Evolutionary conservation across 2,888 invertebrate genomes (phyloP).

Genomic region (Orgyia antiqua): DNA sequence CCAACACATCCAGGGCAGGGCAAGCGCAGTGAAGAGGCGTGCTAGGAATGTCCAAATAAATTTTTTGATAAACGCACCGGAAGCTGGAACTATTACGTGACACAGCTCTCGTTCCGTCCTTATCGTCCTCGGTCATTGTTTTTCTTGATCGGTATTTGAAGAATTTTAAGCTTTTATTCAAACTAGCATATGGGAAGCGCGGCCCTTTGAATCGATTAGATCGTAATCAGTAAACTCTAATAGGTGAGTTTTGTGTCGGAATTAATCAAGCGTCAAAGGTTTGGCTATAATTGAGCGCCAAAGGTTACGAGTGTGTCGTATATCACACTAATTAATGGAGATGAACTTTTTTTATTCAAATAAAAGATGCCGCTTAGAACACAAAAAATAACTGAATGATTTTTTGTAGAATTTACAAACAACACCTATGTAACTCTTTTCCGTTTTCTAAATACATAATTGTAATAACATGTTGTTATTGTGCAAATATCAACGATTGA

Average conservation of each 20-base stretch:
- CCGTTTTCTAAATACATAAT: slow-evolving; percentile 20
- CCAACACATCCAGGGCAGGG: slow-evolving; percentile 58
- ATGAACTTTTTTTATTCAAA: slow-evolving; percentile 63
- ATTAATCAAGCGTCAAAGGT: slow-evolving; percentile 75
- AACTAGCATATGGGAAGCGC: slow-evolving; percentile 65
- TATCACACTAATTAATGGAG: slow-evolving; percentile 75
- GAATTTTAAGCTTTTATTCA: slow-evolving; percentile 59
- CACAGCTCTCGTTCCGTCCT: slow-evolving; percentile 60
- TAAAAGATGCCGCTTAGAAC: slow-evolving; percentile 58
- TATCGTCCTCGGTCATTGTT: slow-evolving; percentile 65
- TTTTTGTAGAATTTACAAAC: too few species aligned
- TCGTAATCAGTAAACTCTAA: slow-evolving; percentile 65
- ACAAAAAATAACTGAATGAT: slow-evolving; percentile 32
- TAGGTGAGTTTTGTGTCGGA: slow-evolving; percentile 74
- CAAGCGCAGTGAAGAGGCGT: slow-evolving; percentile 52
- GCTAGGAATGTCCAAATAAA: slow-evolving; percentile 72
- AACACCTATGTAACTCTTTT: slow-evolving; percentile 34
- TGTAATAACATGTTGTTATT: too few species aligned
- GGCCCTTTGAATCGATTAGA: slow-evolving; percentile 72
- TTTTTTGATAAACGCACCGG: slow-evolving; percentile 75
- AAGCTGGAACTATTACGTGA: slow-evolving; percentile 72
- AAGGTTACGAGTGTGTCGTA: slow-evolving; percentile 64
- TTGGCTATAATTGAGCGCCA: slow-evolving; percentile 63
- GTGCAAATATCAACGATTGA: too few species aligned
- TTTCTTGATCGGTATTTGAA: slow-evolving; percentile 58